Evolutionary conservation across 2,113 vertebrate genomes (phyloP).

Genomic region (Orthonyx spaldingii): DNA sequence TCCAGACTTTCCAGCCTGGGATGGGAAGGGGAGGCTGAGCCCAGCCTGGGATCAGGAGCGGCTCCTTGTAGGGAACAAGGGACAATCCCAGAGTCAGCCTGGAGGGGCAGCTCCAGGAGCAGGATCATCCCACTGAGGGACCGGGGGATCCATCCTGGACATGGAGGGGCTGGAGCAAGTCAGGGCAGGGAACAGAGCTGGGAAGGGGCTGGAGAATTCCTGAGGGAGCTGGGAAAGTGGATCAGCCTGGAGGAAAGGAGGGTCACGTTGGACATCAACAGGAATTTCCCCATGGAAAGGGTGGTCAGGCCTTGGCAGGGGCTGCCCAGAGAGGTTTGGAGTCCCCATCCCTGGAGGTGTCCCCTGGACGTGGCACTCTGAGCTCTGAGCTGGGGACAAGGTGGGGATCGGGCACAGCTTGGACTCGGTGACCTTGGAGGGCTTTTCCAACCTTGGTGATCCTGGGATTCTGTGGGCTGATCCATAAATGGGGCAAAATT

Average conservation of each 20-base stretch:
- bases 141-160: neutral
- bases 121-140: neutral
- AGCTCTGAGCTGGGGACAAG: neutral
- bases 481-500: neutral
- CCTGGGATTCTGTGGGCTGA: neutral
- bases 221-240: neutral
- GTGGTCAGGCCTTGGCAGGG: accelerated
- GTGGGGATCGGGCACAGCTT: accelerated
- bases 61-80: neutral
- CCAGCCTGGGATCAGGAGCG: neutral
- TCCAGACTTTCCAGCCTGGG: neutral
- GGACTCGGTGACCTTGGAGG: accelerated
- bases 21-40: neutral
- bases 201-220: neutral
- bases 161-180: accelerated
- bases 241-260: neutral
- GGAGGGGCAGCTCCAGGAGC: neutral
- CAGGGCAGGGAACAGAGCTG: accelerated
- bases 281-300: neutral
- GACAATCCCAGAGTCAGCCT: neutral
- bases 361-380: neutral
- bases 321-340: neutral
- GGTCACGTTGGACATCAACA: neutral
- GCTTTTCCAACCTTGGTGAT: neutral
- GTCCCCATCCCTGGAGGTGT: neutral